Evolutionary conservation across 2,113 vertebrate species (phyloP).

Genomic region (Loxodonta africana): DNA sequence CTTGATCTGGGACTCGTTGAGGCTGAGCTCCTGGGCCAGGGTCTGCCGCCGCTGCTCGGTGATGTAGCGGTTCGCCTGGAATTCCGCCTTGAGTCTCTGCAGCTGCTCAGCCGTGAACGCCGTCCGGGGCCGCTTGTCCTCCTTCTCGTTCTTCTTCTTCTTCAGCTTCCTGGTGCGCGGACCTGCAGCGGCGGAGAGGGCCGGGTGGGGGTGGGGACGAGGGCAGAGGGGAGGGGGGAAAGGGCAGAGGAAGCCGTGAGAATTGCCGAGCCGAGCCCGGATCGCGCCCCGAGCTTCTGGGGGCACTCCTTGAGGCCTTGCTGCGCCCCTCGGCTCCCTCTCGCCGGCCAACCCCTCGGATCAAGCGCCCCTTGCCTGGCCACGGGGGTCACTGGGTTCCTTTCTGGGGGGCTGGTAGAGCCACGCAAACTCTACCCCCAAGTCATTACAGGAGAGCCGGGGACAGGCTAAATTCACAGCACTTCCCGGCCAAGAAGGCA

Average conservation of each 20-base stretch:
- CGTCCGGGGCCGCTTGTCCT: slow-evolving; percentile 95
- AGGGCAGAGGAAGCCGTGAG: slow-evolving; percentile 72
- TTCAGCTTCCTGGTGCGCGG: slow-evolving; percentile 99
- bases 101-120: slow-evolving; percentile 97
- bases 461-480: background rate
- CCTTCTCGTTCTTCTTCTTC: slow-evolving; percentile 96
- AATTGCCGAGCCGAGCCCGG: background rate
- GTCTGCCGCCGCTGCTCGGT: slow-evolving; percentile 95
- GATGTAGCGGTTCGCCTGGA: slow-evolving; percentile 96
- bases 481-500: background rate
- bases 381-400: background rate
- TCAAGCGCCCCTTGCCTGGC: background rate
- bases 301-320: background rate
- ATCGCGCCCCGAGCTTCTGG: background rate
- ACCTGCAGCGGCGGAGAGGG: slow-evolving; percentile 89
- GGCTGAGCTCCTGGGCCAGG: slow-evolving; percentile 95
- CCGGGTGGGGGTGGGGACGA: slow-evolving; percentile 54
- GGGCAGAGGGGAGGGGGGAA: slow-evolving; percentile 13
- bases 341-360: background rate
- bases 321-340: background rate
- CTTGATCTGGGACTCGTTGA: slow-evolving; percentile 96
- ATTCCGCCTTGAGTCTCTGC: slow-evolving; percentile 95
- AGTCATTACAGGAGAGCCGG: background rate
- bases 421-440: background rate
- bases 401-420: background rate